Base-by-base conservation (phyloP, 2,113 vertebrate genomes). In the Nesoenas mayeri region DNA sequence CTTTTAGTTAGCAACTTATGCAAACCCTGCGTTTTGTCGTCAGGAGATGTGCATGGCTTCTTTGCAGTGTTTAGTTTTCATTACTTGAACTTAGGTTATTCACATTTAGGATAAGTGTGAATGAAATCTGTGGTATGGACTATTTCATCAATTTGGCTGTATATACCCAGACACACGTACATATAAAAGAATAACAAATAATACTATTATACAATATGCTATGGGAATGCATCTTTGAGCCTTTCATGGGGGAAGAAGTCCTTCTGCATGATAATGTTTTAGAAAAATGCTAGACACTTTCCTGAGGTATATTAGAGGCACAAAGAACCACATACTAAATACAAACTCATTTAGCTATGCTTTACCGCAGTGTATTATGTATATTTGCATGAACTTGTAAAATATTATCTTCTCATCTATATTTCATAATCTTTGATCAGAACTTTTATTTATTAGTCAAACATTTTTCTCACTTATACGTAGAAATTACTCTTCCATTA, bases 1-100 rank as follows among this genome's bases (percentile, higher is more conserved):
- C 54, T 97, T 97, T 91, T 71, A 97, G 94, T 96, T 92, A 97
- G 97, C 91, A 94, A 95, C 71, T 96, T 97, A 91, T 61, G 85
- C 84, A 97, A 97, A 97, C 83, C 62, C 79, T 87, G 50, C 6
- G 15, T 91, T 96, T 96, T 97, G 81, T 73, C 65, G 83, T 65
- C 86, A 95, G 83, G 56, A 95, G 44, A 66, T 94, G 61, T 82
- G 80, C 60, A 64, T 72, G 54, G 57, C 69, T 71, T 86, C 86
- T 91, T 96, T 53, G 53, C 9, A 42, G 12, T 72, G 44, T 69
- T 96, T 92, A 83, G 50, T 94, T 97, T 97, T 93, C 66, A 86
- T 92, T 95, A 66, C 54, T 85, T 95, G 93, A 97, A 97, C 95
- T 93, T 91, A 96, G 96, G 85, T 67, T 91, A 94, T 80, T 95